These are phyloP conservation scores for Drosophila ananassae DNA, from an alignment of 1,140 invertebrate species.

Conservation along the genomic window DNA sequence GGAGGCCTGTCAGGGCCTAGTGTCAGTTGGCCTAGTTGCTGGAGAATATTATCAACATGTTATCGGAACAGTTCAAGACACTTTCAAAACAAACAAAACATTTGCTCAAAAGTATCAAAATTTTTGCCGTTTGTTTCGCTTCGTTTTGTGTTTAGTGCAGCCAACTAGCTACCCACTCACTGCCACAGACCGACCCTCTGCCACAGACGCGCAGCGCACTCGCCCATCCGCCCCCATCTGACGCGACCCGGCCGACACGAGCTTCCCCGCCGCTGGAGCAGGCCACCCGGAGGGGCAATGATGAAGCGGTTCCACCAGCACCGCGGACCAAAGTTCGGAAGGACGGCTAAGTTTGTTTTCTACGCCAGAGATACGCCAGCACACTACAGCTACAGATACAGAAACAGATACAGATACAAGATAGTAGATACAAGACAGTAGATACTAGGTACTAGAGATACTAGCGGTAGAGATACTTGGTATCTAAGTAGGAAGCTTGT, in stretches of 20 bases:
- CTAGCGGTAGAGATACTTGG: conserved; percentile 14
- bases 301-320: conserved; percentile 10
- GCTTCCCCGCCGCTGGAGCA: no score
- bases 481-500: conserved; percentile 54
- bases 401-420: conserved; percentile 14
- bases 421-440: background rate
- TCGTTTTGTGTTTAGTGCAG: conserved; percentile 11
- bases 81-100: conserved; percentile 40
- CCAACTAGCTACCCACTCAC: background rate
- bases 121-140: conserved; percentile 35
- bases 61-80: conserved; percentile 39
- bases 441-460: background rate
- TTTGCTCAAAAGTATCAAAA: conserved; percentile 43
- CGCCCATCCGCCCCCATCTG: no score
- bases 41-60: conserved; percentile 32
- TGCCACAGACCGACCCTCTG: background rate
- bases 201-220: no score
- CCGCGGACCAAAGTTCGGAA: conserved; percentile 6
- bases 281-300: no score
- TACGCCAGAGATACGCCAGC: background rate
- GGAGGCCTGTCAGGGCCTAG: background rate
- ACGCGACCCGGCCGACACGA: no score
- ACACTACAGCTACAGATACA: conserved; percentile 7
- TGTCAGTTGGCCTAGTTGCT: conserved; percentile 10
- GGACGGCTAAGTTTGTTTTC: conserved; percentile 19